Evolutionary conservation across 2,888 invertebrate species (phyloP), one percentile per base, ranked within the genome.

Genomic region (Drosophila siamana): DNA sequence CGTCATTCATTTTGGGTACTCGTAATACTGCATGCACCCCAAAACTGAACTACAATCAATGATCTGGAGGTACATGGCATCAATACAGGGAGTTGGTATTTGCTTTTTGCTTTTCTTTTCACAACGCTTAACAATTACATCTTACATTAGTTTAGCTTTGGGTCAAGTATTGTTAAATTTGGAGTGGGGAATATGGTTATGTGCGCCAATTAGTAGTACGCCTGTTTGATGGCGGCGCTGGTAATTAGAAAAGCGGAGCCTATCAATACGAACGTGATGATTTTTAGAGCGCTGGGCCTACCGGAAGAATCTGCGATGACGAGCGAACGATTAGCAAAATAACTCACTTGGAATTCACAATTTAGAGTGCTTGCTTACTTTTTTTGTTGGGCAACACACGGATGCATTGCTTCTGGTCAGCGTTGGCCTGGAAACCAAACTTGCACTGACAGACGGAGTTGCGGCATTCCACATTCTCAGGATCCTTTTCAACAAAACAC

Each of bases 221-320:
- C 92, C 87, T 92, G 92, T 81, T 90, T 92, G 38, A 92, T 87
- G 61, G 92, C 92, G 63, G 92, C 92, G 80, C 91, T 91, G 71
- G 92, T 92, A 69, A 92, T 90, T 55, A 92, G 70, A 79, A 92
- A 90, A 69, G 92, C 92, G 60, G 92, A 90, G 57, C 91, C 91
- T 70, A 92, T 92, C 74, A 92, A 75, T 67, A 90, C 69, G 70
- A 92, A 91, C 68, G 92, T 92, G 67, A 92, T 91, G 74, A 92
- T 90, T 90, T 92, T 92, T 69, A 92, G 91, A 80, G 90, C 91
- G 89, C 92, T 92, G 85, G 92, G 92, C 80, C 92, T 91, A 80
- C 91, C 91, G 92, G 92, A 92, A 92, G 92, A 92, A 90, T 92
- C 92, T 92, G 73, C 4, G 85, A 85, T n/a, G 5, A 30, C 5